These are phyloP conservation scores for Hylia prasina DNA, from an alignment of 2,113 vertebrate species.

Conservation along the genomic window DNA sequence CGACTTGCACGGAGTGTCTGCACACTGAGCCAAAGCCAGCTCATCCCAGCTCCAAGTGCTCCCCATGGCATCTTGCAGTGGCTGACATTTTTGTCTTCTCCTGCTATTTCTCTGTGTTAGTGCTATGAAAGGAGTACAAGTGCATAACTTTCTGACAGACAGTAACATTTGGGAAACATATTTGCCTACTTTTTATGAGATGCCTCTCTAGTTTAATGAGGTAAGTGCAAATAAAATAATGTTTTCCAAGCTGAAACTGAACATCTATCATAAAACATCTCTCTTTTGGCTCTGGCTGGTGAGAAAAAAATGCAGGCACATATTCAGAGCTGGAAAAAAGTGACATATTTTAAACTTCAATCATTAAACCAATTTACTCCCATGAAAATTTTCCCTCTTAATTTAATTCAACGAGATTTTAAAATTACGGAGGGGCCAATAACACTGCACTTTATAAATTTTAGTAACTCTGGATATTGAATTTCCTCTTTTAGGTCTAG, in stretches of 20 bases:
- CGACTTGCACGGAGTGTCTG: neutral
- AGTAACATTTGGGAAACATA: neutral
- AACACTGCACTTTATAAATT: neutral
- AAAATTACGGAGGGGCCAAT: neutral
- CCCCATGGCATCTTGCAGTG: neutral
- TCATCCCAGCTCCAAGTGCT: neutral
- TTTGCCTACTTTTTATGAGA: neutral
- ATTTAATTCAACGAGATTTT: neutral
- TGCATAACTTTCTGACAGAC: neutral
- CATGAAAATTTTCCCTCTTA: neutral
- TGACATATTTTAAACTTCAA: neutral
- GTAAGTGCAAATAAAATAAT: neutral
- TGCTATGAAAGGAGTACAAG: neutral
- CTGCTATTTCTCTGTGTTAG: neutral
- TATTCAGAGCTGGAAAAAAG: neutral
- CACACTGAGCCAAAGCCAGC: fast-evolving
- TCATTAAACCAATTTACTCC: neutral
- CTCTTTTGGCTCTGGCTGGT: neutral
- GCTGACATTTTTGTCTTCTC: neutral
- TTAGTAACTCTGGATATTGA: neutral
- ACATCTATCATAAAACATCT: neutral
- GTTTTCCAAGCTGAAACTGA: neutral
- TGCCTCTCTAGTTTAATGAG: neutral
- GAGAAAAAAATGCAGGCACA: neutral
- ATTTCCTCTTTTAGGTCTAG: neutral